Conservation (phyloP, 1,140 invertebrate species). For the Periplaneta americana region DNA sequence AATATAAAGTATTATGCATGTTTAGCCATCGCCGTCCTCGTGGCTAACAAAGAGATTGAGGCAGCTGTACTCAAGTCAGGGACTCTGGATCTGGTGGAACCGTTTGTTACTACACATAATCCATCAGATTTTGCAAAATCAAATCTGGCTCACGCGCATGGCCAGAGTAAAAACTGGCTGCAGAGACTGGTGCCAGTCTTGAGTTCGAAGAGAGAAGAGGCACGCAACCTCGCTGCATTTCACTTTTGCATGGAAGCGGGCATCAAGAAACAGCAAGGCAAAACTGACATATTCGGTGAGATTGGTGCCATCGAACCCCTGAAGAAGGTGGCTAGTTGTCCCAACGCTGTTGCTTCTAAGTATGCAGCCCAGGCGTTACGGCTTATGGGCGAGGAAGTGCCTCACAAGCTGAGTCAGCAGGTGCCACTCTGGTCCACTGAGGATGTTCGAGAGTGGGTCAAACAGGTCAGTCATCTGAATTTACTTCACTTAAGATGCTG, state of each 20-base stretch:
- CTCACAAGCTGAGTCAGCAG: slow-evolving; percentile 95
- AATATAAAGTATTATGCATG: slow-evolving; percentile 98
- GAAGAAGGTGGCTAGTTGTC: slow-evolving; percentile 95
- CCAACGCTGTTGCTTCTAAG: slow-evolving; percentile 95
- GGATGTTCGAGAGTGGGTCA: slow-evolving; percentile 97
- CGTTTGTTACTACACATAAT: slow-evolving; percentile 90
- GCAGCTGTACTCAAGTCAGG: slow-evolving; percentile 92
- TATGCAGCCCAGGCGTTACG: slow-evolving; percentile 94
- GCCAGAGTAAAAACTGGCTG: slow-evolving; percentile 95
- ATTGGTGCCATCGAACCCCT: slow-evolving; percentile 94
- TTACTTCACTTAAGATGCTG: no score
- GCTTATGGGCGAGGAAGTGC: slow-evolving; percentile 93
- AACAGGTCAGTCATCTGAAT: slow-evolving; percentile 53
- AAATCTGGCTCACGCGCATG: slow-evolving; percentile 87
- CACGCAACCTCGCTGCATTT: slow-evolving; percentile 93
- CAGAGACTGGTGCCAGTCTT: slow-evolving; percentile 90
- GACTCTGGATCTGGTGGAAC: slow-evolving; percentile 91
- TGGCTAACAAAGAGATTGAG: slow-evolving; percentile 98
- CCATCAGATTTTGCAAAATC: slow-evolving; percentile 93
- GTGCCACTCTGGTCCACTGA: slow-evolving; percentile 95
- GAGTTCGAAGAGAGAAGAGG: slow-evolving; percentile 92
- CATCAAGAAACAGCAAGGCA: slow-evolving; percentile 94
- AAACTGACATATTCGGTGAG: slow-evolving; percentile 88
- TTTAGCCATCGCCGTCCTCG: slow-evolving; percentile 91
- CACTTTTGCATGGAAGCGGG: slow-evolving; percentile 99